Conservation (phyloP, 1,140 invertebrate species). For the Phymorhynchus buccinoides region DNA sequence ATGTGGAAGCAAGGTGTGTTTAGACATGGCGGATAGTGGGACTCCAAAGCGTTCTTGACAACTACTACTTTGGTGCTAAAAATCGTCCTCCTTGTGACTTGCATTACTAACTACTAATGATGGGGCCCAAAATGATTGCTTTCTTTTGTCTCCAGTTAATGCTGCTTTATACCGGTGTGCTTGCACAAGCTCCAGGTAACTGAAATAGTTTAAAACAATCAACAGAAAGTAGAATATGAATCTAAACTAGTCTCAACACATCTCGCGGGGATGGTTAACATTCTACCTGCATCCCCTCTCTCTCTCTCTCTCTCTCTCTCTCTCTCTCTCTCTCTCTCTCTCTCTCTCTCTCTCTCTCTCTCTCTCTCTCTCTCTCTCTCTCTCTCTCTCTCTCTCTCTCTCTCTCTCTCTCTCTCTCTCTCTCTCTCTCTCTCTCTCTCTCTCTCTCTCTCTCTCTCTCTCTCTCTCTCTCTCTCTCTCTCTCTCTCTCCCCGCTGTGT, state of each 20-base stretch:
- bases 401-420: background rate
- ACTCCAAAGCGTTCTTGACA: constrained; percentile 26
- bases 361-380: background rate
- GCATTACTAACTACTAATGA: background rate
- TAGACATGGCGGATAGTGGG: constrained; percentile 35
- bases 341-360: background rate
- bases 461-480: no score
- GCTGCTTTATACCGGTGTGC: background rate
- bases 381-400: background rate
- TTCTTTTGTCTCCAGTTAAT: background rate
- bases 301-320: background rate
- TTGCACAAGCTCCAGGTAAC: constrained; percentile 31
- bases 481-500: no score
- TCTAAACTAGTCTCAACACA: constrained; percentile 33
- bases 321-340: background rate
- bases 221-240: no score
- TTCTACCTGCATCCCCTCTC: background rate
- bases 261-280: background rate
- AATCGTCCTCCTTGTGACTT: background rate
- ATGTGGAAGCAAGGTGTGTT: background rate
- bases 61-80: background rate
- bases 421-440: no score
- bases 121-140: background rate
- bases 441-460: no score
- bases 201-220: no score